Evolutionary conservation across 2,113 vertebrate species (phyloP), one percentile per base, ranked within the genome.

Genomic region (Mobula hypostoma): DNA sequence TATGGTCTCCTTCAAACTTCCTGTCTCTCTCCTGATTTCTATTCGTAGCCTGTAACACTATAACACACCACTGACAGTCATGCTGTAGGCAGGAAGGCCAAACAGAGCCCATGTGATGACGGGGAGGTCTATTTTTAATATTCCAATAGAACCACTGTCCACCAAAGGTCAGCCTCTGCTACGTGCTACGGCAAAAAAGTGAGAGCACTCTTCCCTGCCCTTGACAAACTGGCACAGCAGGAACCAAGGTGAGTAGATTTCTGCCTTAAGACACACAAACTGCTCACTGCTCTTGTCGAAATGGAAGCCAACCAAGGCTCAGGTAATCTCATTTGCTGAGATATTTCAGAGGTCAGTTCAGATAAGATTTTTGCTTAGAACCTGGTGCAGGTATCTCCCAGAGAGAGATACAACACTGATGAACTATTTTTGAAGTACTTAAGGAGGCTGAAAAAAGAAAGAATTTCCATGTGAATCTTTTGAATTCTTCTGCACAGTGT

Each of bases 101-200:
- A 93, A 24, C 24, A 12, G 2, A 40, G 36, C 48, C 70, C 91
- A 29, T 56, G 36, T 74, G 91, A 74, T 76, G 36, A 76, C 9
- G 29, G 68, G 24, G 32, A 74, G 70, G 19, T 74, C 68, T 93
- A 93, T 93, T 93, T 93, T 76, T 93, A 93, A 76, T 74, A 9
- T 48, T 29, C 91, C 24, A 4, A 48, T 93, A 14, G 40, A 74
- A 76, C 36, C 6, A 24, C 48, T 27, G 40, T 21, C 70, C 68
- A 76, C 4, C 70, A 93, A 93, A 93, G 70, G 91, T 93, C 91
- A 93, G 74, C 24, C 32, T 7, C 68, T 48, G 91, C 11, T 8
- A 76, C 19, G 70, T 74, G 19, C 68, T 48, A 93, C 68, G 19
- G 19, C 4, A 27, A 40, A 29, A 5, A 11, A 32, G 72, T 32